phyloP scores from a whole-genome alignment of 2,797 vertebrate species.

The Benthosema pterotum region DNA sequence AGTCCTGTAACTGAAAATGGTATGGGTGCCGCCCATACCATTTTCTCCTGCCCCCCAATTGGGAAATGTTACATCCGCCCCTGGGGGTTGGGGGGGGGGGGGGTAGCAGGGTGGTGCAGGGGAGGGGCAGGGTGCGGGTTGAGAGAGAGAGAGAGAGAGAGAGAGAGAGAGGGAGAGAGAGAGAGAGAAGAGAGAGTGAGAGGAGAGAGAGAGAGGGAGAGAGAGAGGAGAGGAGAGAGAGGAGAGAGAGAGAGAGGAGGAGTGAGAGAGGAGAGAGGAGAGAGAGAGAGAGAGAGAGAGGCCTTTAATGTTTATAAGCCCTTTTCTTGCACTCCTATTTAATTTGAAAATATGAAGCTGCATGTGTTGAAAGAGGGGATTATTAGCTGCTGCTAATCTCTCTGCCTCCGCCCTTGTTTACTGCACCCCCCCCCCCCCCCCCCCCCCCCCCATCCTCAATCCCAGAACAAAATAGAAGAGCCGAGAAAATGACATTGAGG shows the following conservation, averaged over 20 bases:
- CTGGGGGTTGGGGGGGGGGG: too few species aligned
- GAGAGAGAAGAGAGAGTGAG: conserved; percentile 85
- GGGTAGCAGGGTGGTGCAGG: conserved; percentile 79
- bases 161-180: conserved; percentile 85
- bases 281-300: conserved; percentile 84
- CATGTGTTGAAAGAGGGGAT: conserved; percentile 91
- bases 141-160: conserved; percentile 85
- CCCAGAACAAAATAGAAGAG: conserved; percentile 61
- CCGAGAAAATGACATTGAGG: conserved; percentile 66
- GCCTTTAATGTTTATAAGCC: conserved; percentile 95
- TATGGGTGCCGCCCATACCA: too few species aligned
- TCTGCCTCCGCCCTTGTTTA: conserved; percentile 67
- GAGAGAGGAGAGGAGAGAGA: conserved; percentile 86
- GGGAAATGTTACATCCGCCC: too few species aligned
- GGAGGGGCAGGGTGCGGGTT: conserved; percentile 53
- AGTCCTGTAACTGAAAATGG: too few species aligned
- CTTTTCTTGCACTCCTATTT: conserved; percentile 91
- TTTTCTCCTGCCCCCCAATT: too few species aligned
- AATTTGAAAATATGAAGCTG: conserved; percentile 97
- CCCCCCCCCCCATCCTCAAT: conserved; percentile 59
- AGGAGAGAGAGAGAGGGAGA: conserved; percentile 86
- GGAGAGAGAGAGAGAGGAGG: conserved; percentile 86
- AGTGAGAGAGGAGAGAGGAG: too few species aligned
- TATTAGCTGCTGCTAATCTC: conserved; percentile 96
- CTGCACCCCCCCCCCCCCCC: conserved; percentile 42